phyloP scores from a whole-genome alignment of 2,888 invertebrate genomes.

The Anodontia alba region DNA sequence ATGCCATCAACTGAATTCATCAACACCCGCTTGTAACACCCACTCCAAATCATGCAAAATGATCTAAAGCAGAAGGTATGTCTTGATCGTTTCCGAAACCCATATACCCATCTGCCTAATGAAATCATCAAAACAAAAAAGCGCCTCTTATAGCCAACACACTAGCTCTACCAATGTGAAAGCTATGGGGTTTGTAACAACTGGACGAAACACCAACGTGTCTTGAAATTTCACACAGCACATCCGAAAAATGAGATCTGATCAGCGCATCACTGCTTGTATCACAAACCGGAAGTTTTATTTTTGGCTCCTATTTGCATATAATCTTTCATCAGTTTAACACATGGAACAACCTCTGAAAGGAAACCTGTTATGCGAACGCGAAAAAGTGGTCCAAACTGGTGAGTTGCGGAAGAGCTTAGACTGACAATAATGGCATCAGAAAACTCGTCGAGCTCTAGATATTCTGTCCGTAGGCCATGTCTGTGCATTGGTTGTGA shows the following conservation, averaged over 20 bases:
- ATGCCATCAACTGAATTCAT: too few species aligned
- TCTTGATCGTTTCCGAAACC: too few species aligned
- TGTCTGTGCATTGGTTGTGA: not conserved
- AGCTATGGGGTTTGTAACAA: slow-evolving; percentile 23
- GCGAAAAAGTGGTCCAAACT: not conserved
- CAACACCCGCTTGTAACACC: too few species aligned
- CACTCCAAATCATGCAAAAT: too few species aligned
- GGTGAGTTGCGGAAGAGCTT: slow-evolving; percentile 33
- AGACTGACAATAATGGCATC: slow-evolving; percentile 9
- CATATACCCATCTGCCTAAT: slow-evolving; percentile 43
- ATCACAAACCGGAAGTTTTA: slow-evolving; percentile 16
- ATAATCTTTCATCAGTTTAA: slow-evolving; percentile 3
- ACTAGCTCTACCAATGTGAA: slow-evolving; percentile 38
- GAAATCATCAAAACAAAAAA: slow-evolving; percentile 11
- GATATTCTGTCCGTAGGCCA: slow-evolving; percentile 10
- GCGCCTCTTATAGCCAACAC: slow-evolving; percentile 20
- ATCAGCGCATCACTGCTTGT: slow-evolving; percentile 11
- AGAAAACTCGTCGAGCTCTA: not conserved
- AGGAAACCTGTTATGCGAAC: not conserved
- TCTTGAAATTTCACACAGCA: slow-evolving; percentile 20
- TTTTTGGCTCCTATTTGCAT: not conserved
- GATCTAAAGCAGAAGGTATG: too few species aligned
- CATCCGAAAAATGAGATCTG: slow-evolving; percentile 39
- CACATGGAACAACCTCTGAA: slow-evolving; percentile 1
- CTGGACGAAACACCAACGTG: not conserved